Percentiles rank a stretch among this genome's conserved stretches.
phyloP scores from a whole-genome alignment of 2,113 vertebrate species.

The Glaucidium brasilianum region DNA sequence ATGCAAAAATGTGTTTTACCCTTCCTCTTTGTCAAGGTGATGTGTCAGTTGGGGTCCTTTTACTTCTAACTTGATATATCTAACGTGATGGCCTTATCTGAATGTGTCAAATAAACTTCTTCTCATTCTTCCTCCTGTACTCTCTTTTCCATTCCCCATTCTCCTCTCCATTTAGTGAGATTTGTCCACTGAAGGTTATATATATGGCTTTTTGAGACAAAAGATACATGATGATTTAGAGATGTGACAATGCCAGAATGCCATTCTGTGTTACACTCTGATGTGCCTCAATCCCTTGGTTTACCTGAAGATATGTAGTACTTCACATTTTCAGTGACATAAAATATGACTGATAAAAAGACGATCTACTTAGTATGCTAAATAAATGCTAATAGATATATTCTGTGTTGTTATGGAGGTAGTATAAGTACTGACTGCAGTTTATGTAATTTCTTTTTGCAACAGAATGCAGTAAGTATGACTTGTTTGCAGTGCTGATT shows the following conservation, averaged over 20 bases:
- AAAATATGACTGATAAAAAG: neutral
- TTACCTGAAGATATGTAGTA: neutral
- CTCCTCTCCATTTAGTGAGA: neutral
- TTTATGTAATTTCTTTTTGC: conserved; percentile 78
- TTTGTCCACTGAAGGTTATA: neutral
- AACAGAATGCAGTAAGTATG: conserved; percentile 94
- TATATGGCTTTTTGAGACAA: neutral
- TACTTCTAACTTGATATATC: neutral
- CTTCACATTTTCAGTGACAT: neutral
- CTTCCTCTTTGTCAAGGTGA: neutral
- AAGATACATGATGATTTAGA: neutral
- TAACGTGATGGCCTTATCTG: neutral
- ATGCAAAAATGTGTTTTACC: neutral
- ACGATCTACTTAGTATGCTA: neutral
- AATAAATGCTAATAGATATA: neutral
- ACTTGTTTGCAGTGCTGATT: conserved; percentile 77
- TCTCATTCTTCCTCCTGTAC: neutral
- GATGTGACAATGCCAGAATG: neutral
- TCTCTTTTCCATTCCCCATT: neutral
- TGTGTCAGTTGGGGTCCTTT: neutral
- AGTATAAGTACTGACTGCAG: conserved; percentile 59
- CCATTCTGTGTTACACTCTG: neutral
- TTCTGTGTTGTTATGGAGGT: neutral
- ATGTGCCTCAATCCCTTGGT: neutral
- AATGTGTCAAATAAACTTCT: neutral